Evolutionary conservation across 2,113 vertebrate species (phyloP).

Genomic region (Brachyhypopomus occidentalis): DNA sequence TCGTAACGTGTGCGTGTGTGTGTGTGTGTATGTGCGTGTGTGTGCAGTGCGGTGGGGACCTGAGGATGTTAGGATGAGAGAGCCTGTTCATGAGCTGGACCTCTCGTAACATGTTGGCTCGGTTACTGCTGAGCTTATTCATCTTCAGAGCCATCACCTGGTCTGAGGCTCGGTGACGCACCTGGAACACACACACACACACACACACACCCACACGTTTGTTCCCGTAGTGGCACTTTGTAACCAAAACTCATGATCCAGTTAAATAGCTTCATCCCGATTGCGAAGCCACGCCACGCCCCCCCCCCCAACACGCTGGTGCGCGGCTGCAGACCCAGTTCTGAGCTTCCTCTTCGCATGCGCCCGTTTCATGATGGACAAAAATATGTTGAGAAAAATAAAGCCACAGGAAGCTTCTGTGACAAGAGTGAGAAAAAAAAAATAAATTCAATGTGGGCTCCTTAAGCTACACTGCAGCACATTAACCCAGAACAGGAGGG

Average conservation of each 20-base stretch:
- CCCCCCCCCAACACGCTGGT: not conserved
- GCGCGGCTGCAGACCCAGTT: conserved; percentile 10
- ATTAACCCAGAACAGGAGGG: not conserved
- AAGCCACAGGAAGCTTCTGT: conserved; percentile 45
- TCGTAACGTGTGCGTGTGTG: conserved; percentile 67
- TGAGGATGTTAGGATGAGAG: conserved; percentile 95
- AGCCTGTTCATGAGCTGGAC: conserved; percentile 98
- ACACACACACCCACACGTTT: conserved; percentile 8
- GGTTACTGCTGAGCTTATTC: conserved; percentile 96
- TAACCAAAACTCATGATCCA: no score
- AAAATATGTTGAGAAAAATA: conserved; percentile 24
- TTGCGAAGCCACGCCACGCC: no score
- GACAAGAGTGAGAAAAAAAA: conserved; percentile 19
- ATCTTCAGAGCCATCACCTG: conserved; percentile 99
- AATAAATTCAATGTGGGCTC: not conserved
- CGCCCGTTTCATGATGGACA: conserved; percentile 25
- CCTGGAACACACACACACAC: conserved; percentile 71
- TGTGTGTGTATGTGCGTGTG: not conserved
- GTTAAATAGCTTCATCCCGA: no score
- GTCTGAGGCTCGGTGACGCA: conserved; percentile 89
- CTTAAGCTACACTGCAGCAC: not conserved
- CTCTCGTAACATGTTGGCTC: conserved; percentile 96
- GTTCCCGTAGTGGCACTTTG: no score
- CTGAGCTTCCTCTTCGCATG: conserved; percentile 21
- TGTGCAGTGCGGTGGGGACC: conserved; percentile 67